Evolutionary conservation across 2,113 vertebrate genomes (phyloP), one percentile per base, ranked within the genome.

Genomic region (Oryzias javanicus): DNA sequence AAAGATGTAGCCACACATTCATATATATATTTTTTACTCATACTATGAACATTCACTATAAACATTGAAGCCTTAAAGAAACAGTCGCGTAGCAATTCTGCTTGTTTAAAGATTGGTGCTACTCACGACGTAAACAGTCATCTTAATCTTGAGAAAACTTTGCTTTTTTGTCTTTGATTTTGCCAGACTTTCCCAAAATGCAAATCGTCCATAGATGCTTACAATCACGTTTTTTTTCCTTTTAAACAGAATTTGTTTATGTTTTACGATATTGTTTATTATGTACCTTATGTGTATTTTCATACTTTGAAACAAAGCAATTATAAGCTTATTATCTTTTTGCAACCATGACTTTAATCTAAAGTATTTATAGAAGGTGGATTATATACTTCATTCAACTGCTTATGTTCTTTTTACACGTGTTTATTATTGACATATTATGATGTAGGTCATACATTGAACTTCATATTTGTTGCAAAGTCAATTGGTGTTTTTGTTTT

Each of bases 101-200:
- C 22, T 45, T 72, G 72, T 49, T 53, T 1, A 16, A 15, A 40
- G 14, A 2, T 0, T 42, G 49, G 56, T 52, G 16, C 6, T 82
- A 72, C 82, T 88, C 83, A 82, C 75, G 59, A 74, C 70, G 62
- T 3, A 40, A 35, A 81, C 64, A 70, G 17, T 45, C 48, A 67
- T 47, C 22, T 52, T 55, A 13, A 48, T 53, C 14, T 51, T 6
- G 29, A 40, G 13, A 54, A 71, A 62, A 18, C 29, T 12, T 5
- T 2, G 17, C 44, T 18, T 46, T 29, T 57, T 61, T 52, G 5
- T 35, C 35, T 35, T 35, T 24, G 8, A 60, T 42, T 52, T 50
- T 49, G 58, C 42, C 72, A 75, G 83, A 75, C 76, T 82, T 86
- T 60, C 12, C 81, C 58, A 84, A 81, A 81, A 87, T 81, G 70